These are phyloP conservation scores for Diplosoma virens DNA, from an alignment of 23 tunicate genomes.

Conservation along the genomic window DNA sequence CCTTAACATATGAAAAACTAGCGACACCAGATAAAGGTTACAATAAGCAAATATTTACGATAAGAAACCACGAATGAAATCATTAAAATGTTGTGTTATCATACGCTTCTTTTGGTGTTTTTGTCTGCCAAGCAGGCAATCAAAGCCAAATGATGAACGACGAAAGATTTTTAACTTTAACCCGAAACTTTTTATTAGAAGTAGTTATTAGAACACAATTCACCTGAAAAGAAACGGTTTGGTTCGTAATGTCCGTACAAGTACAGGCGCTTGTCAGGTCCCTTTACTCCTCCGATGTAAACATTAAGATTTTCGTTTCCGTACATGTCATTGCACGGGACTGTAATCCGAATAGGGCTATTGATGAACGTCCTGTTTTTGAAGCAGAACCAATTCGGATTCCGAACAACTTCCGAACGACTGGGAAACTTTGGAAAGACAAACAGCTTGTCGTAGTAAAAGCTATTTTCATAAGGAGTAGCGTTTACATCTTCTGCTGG, in stretches of 20 bases:
- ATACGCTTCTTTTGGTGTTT: too few species aligned
- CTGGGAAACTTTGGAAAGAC: conserved; percentile 17
- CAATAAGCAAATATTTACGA: too few species aligned
- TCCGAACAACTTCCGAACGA: not conserved
- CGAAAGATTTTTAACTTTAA: too few species aligned
- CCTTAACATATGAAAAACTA: too few species aligned
- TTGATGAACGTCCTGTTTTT: conserved; percentile 13
- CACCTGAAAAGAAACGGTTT: conserved; percentile 34
- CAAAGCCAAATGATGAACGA: too few species aligned
- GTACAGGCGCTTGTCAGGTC: conserved; percentile 33
- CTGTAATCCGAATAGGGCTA: conserved; percentile 31
- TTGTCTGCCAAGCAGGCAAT: too few species aligned
- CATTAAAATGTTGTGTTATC: too few species aligned
- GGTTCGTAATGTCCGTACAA: conserved; percentile 34
- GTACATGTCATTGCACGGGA: not conserved
- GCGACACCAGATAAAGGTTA: too few species aligned
- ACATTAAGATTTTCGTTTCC: conserved; percentile 18
- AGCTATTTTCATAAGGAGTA: not conserved
- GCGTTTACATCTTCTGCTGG: not conserved
- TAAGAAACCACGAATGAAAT: too few species aligned
- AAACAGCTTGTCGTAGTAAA: not conserved
- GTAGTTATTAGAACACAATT: too few species aligned
- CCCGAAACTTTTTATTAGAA: too few species aligned
- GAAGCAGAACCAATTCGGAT: conserved; percentile 38
- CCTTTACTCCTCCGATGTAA: conserved; percentile 40